Evolutionary conservation across 1,140 invertebrate species (phyloP).

Genomic region (Nasonia vitripennis): DNA sequence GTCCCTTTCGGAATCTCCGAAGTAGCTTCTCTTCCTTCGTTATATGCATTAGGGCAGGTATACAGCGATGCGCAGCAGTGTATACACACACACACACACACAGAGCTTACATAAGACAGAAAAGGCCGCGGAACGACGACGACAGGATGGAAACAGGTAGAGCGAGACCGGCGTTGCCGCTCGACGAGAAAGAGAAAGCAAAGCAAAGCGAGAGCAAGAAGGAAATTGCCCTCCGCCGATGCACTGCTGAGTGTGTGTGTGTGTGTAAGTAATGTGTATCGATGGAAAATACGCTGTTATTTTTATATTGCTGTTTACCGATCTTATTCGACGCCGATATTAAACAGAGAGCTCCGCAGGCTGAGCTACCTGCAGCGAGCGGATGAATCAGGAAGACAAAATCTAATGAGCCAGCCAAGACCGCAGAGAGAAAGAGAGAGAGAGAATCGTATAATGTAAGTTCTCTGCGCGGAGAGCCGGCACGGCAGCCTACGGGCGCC

Average conservation of each 20-base stretch:
- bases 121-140: not conserved
- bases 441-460: not conserved
- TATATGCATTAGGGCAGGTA: not conserved
- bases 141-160: constrained; percentile 34
- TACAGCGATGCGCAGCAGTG: not conserved
- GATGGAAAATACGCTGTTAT: too few species aligned
- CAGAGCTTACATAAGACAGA: constrained; percentile 12
- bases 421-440: not conserved
- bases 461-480: not conserved
- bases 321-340: too few species aligned
- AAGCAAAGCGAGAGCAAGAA: constrained; percentile 5
- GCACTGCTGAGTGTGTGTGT: not conserved
- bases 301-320: too few species aligned
- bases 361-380: not conserved
- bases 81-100: not conserved
- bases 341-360: too few species aligned
- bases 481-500: constrained; percentile 29
- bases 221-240: constrained; percentile 30
- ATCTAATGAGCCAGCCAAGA: constrained; percentile 2
- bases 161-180: constrained; percentile 15
- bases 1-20: too few species aligned
- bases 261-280: not conserved
- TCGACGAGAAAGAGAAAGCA: constrained; percentile 40
- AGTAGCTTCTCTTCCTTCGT: not conserved
- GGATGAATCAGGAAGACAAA: not conserved